Percentiles rank a stretch among this genome's conserved stretches.
These are phyloP conservation scores for Hemicrepidius hirtus DNA, from an alignment of 2,888 invertebrate species.

Conservation along the genomic window DNA sequence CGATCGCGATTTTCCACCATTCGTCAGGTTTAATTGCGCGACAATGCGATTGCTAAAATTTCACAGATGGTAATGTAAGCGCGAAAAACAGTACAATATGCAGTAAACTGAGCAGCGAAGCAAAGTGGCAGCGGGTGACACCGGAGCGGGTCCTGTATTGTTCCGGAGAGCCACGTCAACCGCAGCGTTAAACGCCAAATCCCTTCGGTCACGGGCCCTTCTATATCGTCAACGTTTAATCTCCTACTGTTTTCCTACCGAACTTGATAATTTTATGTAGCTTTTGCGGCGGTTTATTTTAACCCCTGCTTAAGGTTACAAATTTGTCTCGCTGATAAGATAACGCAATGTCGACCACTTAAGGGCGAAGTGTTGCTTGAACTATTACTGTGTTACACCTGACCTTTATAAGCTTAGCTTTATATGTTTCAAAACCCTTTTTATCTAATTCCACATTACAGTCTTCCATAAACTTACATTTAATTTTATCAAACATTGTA, in stretches of 20 bases:
- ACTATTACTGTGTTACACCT: too few relatives aligned
- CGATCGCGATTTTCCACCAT: slow-evolving; percentile 36
- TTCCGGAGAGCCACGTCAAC: slow-evolving; percentile 38
- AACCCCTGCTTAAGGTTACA: slow-evolving; percentile 11
- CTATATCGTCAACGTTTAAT: slow-evolving; percentile 44
- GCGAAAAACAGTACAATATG: slow-evolving; percentile 37
- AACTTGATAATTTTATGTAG: slow-evolving; percentile 45
- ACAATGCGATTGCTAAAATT: slow-evolving; percentile 41
- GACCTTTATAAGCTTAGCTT: too few relatives aligned
- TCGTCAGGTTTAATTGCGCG: slow-evolving; percentile 41
- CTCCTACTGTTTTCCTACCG: slow-evolving; percentile 39
- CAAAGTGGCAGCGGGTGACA: slow-evolving; percentile 33
- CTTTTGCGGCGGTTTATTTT: slow-evolving; percentile 31
- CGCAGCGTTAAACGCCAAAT: slow-evolving; percentile 43
- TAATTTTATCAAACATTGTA: too few relatives aligned
- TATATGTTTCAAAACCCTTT: too few relatives aligned
- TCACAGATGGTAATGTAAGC: slow-evolving; percentile 38
- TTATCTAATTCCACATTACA: too few relatives aligned
- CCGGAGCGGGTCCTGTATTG: slow-evolving; percentile 29
- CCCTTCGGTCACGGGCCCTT: slow-evolving; percentile 41
- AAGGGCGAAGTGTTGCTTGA: too few relatives aligned
- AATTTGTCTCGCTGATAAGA: slow-evolving; percentile 14
- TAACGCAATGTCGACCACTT: neutral
- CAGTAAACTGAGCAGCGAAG: slow-evolving; percentile 28
- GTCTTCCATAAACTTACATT: too few relatives aligned